These are phyloP conservation scores for Athene noctua DNA, from an alignment of 2,113 vertebrate species.

Conservation along the genomic window DNA sequence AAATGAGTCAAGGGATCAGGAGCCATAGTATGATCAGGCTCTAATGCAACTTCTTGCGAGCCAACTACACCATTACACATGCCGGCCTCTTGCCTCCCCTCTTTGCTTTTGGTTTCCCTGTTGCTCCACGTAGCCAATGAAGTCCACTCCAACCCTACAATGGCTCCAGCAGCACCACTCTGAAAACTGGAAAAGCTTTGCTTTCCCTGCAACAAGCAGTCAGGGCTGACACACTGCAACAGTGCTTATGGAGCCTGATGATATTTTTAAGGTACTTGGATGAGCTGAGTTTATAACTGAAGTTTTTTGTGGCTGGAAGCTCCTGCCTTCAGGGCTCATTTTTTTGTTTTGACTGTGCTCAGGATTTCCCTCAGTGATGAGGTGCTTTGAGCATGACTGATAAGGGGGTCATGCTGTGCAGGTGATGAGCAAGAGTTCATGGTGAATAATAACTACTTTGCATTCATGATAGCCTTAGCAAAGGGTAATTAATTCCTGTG, in stretches of 20 bases:
- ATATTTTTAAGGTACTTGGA: neutral
- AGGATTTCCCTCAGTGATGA: neutral
- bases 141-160: neutral
- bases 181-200: neutral
- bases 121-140: neutral
- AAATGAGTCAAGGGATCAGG: neutral
- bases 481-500: neutral
- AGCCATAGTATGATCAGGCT: neutral
- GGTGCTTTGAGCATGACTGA: neutral
- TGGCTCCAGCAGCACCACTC: rapidly evolving
- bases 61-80: neutral
- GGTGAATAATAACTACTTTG: neutral
- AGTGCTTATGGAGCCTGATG: neutral
- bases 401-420: neutral
- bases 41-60: neutral
- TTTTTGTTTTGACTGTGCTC: neutral
- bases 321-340: neutral
- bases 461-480: neutral
- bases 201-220: neutral
- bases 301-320: neutral
- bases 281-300: neutral
- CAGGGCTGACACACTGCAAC: neutral
- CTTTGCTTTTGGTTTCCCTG: neutral
- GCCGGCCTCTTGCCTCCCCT: neutral
- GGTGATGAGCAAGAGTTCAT: neutral